Percentiles rank a stretch among this genome's conserved stretches.
phyloP scores from a whole-genome alignment of 2,888 invertebrate species.

The Heteropelma amictum region DNA sequence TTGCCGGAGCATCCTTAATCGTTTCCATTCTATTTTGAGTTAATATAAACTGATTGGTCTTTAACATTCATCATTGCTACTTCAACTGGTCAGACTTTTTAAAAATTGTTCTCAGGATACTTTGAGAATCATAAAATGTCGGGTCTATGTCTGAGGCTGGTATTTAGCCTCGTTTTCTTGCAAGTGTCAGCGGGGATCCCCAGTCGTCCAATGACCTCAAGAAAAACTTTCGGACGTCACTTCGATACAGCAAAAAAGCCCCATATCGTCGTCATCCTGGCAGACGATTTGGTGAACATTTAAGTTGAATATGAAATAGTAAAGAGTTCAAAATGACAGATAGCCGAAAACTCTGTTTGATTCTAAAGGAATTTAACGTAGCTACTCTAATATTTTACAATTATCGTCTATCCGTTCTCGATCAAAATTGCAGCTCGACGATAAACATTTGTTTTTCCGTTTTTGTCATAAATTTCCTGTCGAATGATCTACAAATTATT shows the following conservation, averaged over 20 bases:
- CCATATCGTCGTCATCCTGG: slow-evolving; percentile 75
- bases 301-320: not conserved
- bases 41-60: too few species aligned
- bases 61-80: too few species aligned
- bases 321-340: not conserved
- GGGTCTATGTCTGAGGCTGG: slow-evolving; percentile 1
- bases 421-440: too few species aligned
- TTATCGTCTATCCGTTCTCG: too few species aligned
- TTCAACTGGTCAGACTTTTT: too few species aligned
- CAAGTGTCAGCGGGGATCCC: slow-evolving; percentile 19
- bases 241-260: slow-evolving; percentile 60
- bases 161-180: slow-evolving; percentile 28
- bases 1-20: too few species aligned
- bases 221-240: slow-evolving; percentile 26
- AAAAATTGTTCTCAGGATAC: slow-evolving; percentile 21
- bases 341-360: not conserved
- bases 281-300: slow-evolving; percentile 75
- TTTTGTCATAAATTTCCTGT: too few species aligned
- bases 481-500: too few species aligned
- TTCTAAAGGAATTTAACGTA: too few species aligned
- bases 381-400: too few species aligned
- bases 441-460: too few species aligned
- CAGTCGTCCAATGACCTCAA: not conserved
- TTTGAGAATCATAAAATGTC: slow-evolving; percentile 25
- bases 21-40: too few species aligned